phyloP scores from a whole-genome alignment of 2,888 invertebrate genomes.

The Palloptera scutellata region DNA sequence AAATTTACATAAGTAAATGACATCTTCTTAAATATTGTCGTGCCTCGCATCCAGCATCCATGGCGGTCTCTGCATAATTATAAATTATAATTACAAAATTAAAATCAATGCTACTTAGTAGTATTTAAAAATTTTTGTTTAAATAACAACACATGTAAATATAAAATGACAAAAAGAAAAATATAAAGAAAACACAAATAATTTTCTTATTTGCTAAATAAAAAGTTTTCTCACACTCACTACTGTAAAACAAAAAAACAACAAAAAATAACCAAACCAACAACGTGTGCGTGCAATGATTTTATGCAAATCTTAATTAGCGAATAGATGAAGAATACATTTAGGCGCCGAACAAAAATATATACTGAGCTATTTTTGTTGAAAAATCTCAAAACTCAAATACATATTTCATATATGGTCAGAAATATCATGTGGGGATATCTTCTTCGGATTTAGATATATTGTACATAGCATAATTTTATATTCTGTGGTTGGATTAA shows the following conservation, averaged over 20 bases:
- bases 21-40: too few species aligned
- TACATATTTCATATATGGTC: too few species aligned
- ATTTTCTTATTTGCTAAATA: background rate
- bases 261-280: too few species aligned
- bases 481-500: too few species aligned
- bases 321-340: background rate
- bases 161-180: background rate
- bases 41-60: background rate
- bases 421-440: too few species aligned
- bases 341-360: conserved; percentile 7
- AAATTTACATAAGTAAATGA: too few species aligned
- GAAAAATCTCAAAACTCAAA: too few species aligned
- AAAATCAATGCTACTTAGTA: background rate
- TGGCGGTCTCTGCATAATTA: background rate
- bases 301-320: conserved; percentile 9
- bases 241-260: conserved; percentile 5
- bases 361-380: too few species aligned
- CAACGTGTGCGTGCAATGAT: background rate
- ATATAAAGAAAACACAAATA: background rate
- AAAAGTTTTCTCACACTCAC: conserved; percentile 8
- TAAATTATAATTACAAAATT: conserved; percentile 2
- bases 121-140: too few species aligned
- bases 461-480: too few species aligned
- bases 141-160: too few species aligned
- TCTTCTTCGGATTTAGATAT: too few species aligned